Percentiles rank a stretch among this genome's conserved stretches.
Evolutionary conservation across 30 jellyfish, hydroid and myxozoan species (phyloP).

Genomic region (Hydra vulgaris): DNA sequence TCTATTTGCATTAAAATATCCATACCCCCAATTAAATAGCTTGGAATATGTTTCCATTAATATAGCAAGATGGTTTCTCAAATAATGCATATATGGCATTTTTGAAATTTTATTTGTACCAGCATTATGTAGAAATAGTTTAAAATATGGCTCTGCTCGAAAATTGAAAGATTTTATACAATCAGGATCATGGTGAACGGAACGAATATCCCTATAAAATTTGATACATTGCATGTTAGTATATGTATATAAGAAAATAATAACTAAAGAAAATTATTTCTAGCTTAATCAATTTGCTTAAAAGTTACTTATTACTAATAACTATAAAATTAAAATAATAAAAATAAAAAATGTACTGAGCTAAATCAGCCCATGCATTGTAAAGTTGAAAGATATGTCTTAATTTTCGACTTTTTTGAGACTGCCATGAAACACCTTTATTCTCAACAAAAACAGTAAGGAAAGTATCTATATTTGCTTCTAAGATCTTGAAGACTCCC

Average conservation of each 20-base stretch:
- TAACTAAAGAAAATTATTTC: not conserved
- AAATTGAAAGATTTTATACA: not conserved
- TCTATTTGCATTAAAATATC: not conserved
- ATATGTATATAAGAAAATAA: not conserved
- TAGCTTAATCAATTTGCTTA: not conserved
- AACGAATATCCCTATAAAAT: slow-evolving; percentile 2
- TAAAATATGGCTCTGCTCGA: slow-evolving; percentile 1
- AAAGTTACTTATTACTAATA: not conserved
- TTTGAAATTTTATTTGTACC: not conserved
- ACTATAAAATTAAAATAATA: not conserved
- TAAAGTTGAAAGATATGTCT: not conserved
- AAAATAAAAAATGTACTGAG: not conserved
- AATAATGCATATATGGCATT: slow-evolving; percentile 3
- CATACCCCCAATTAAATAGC: not conserved
- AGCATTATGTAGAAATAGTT: not conserved
- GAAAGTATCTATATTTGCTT: slow-evolving; percentile 2
- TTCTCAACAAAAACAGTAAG: not conserved
- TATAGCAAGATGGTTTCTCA: not conserved
- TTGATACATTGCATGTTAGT: not conserved
- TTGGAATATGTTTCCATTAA: not conserved
- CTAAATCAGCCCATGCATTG: not conserved
- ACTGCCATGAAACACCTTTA: not conserved
- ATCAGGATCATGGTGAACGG: not conserved
- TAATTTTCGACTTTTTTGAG: not conserved
- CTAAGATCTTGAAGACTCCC: slow-evolving; percentile 7